A percentile compares a stretch with the other conserved stretches of the same genome.
Evolutionary conservation across 2,113 vertebrate species (phyloP).

Genomic region (Pollachius pollachius): DNA sequence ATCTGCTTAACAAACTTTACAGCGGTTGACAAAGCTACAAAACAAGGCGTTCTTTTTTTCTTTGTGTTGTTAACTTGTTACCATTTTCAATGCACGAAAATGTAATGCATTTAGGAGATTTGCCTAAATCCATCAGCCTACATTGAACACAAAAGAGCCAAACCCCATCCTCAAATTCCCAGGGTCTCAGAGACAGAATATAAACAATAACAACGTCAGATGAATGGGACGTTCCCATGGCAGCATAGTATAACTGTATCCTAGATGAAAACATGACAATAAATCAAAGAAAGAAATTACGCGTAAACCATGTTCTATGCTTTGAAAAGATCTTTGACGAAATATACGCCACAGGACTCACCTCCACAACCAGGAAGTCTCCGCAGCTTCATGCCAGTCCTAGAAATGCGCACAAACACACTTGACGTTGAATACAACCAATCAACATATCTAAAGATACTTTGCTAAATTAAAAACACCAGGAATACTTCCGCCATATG

Average conservation of each 20-base stretch:
- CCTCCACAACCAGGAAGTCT: conserved; percentile 76
- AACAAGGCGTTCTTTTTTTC: neutral
- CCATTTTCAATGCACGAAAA: no score
- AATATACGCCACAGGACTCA: conserved; percentile 18
- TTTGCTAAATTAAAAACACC: neutral
- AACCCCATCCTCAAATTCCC: no score
- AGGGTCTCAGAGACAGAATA: no score
- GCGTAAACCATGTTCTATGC: neutral
- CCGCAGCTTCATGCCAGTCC: conserved; percentile 69
- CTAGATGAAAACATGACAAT: no score
- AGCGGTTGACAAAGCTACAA: no score
- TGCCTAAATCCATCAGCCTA: neutral
- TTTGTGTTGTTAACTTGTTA: neutral
- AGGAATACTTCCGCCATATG: conserved; percentile 42
- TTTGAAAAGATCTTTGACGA: neutral
- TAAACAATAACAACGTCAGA: no score
- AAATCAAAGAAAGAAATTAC: no score
- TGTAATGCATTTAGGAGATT: no score
- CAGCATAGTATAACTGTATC: no score
- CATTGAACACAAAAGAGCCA: neutral
- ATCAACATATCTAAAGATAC: no score
- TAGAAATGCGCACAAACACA: conserved; percentile 31
- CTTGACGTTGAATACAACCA: neutral
- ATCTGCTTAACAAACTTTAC: no score
- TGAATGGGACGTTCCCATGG: no score